Percentiles rank a stretch among this genome's conserved stretches.
These are phyloP conservation scores for Promerops cafer DNA, from an alignment of 2,113 vertebrate species.

Conservation along the genomic window DNA sequence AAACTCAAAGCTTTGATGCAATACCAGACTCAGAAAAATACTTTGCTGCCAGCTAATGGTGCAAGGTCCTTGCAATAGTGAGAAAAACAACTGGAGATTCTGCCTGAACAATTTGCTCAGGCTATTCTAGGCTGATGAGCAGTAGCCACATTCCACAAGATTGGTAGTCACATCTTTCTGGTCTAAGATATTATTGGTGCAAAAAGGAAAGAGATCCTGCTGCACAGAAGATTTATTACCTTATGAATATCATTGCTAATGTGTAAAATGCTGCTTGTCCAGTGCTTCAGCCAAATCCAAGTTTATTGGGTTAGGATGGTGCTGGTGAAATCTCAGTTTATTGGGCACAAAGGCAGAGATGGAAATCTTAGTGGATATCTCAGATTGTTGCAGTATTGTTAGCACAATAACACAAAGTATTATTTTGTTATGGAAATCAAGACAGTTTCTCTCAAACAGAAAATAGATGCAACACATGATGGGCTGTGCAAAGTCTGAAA, in stretches of 20 bases:
- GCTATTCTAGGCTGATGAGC: neutral
- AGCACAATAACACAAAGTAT: neutral
- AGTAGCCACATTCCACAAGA: neutral
- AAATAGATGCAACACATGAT: conserved; percentile 24
- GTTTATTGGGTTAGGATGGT: neutral
- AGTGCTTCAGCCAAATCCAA: neutral
- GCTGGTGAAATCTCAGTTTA: neutral
- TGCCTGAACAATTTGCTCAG: neutral
- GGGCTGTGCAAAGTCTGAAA: neutral
- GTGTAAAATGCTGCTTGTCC: neutral
- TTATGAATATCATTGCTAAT: neutral
- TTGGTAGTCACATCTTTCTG: neutral
- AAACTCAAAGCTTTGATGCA: neutral
- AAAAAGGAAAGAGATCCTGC: neutral
- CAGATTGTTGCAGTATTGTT: neutral
- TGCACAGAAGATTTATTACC: neutral
- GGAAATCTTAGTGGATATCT: neutral
- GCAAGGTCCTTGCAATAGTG: neutral
- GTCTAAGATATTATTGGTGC: neutral
- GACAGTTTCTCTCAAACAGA: neutral
- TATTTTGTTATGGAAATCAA: conserved; percentile 43
- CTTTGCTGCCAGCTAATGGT: neutral
- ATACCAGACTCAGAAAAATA: neutral
- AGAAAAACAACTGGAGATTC: neutral
- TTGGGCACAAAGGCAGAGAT: neutral